A percentile compares a stretch with the other conserved stretches of the same genome.
These are phyloP conservation scores for Bucorvus abyssinicus DNA, from an alignment of 2,797 vertebrate genomes.

Conservation along the genomic window DNA sequence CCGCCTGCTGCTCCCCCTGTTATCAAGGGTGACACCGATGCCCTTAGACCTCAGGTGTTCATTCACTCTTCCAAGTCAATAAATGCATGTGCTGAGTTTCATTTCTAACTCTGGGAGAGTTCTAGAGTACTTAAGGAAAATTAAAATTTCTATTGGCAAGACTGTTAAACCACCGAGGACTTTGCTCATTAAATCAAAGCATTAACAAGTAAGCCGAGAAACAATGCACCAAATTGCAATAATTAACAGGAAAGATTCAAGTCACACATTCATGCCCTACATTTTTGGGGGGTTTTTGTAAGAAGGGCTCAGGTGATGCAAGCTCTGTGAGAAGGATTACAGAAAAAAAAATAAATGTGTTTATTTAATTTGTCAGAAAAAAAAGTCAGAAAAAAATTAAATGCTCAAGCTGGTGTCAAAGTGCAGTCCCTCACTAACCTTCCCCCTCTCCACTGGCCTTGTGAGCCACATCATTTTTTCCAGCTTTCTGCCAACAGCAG, in stretches of 20 bases:
- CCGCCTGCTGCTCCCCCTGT: neutral
- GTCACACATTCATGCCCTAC: neutral
- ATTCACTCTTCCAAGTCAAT: neutral
- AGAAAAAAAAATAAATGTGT: neutral
- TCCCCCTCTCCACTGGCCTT: neutral
- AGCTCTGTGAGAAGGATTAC: neutral
- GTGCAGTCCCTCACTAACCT: neutral
- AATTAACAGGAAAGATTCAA: slow-evolving; percentile 44
- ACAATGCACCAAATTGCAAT: slow-evolving; percentile 39
- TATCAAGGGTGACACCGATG: neutral
- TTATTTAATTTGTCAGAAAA: neutral
- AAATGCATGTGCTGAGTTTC: neutral
- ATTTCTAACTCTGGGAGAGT: neutral
- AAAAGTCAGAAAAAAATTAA: slow-evolving; percentile 8
- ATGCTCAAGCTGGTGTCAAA: neutral
- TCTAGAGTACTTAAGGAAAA: neutral
- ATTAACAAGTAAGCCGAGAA: slow-evolving; percentile 27
- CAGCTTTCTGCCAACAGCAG: neutral
- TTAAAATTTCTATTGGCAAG: neutral
- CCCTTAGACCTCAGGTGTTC: neutral
- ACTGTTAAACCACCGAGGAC: slow-evolving; percentile 47
- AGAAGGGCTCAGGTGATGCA: slow-evolving; percentile 12
- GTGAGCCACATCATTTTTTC: neutral
- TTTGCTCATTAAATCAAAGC: slow-evolving; percentile 33
- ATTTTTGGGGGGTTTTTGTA: neutral